Conservation (phyloP, 1,140 invertebrate species). For the Formica selysi region DNA sequence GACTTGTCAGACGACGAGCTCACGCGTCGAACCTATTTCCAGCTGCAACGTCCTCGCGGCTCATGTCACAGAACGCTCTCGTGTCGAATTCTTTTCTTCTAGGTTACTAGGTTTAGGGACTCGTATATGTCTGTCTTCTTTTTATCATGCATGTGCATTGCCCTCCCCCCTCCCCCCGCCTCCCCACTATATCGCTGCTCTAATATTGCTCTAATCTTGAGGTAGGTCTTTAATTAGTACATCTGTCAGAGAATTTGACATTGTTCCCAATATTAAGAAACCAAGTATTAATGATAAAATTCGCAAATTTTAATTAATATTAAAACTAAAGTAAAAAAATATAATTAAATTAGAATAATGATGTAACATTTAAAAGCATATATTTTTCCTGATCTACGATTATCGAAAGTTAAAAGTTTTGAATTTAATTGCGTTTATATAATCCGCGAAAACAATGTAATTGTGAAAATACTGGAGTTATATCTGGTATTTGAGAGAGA, state of each 20-base stretch:
- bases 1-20: constrained; percentile 69
- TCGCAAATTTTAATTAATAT: neutral
- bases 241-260: constrained; percentile 5
- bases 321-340: too few relatives aligned
- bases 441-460: neutral
- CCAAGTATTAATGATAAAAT: neutral
- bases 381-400: too few relatives aligned
- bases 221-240: neutral
- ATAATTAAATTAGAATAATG: neutral
- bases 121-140: neutral
- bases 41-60: constrained; percentile 68
- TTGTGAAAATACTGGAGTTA: neutral
- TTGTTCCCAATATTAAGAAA: neutral
- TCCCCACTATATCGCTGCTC: neutral
- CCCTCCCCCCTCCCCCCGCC: too few relatives aligned
- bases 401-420: neutral
- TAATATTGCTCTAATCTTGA: neutral
- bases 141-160: neutral
- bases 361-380: neutral
- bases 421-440: constrained; percentile 1
- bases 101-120: constrained; percentile 8
- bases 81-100: constrained; percentile 55
- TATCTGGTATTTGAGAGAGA: constrained; percentile 5
- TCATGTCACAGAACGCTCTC: constrained; percentile 59
- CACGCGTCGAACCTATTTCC: constrained; percentile 72